phyloP scores from a whole-genome alignment of 2,113 vertebrate species.

The Ibidorhyncha struthersii region DNA sequence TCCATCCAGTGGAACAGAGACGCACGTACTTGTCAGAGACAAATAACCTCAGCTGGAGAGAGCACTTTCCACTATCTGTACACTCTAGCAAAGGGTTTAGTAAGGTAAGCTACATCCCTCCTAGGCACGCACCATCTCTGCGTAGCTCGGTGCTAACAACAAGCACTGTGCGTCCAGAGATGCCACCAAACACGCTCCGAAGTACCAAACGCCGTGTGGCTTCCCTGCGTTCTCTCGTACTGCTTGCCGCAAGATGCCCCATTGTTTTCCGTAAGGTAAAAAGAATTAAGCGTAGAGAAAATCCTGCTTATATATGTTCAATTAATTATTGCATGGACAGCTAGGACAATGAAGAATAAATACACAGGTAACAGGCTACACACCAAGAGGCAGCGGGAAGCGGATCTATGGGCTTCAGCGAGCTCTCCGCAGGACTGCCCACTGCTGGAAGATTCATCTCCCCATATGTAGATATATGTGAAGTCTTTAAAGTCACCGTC shows the following conservation, averaged over 20 bases:
- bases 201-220: accelerated
- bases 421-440: neutral
- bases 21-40: neutral
- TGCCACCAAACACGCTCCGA: accelerated
- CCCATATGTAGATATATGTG: accelerated
- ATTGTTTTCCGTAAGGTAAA: neutral
- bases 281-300: neutral
- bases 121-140: accelerated
- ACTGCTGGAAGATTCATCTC: neutral
- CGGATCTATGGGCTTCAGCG: neutral
- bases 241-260: neutral
- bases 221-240: neutral
- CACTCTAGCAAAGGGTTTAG: neutral
- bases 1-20: neutral
- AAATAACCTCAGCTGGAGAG: neutral
- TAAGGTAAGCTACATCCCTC: neutral
- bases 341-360: neutral
- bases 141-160: neutral
- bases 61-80: neutral
- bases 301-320: accelerated
- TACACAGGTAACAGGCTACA: neutral
- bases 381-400: neutral
- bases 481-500: neutral
- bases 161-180: neutral
- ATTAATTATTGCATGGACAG: neutral